Evolutionary conservation across 2,888 invertebrate species (phyloP).

Genomic region (Phania funesta): DNA sequence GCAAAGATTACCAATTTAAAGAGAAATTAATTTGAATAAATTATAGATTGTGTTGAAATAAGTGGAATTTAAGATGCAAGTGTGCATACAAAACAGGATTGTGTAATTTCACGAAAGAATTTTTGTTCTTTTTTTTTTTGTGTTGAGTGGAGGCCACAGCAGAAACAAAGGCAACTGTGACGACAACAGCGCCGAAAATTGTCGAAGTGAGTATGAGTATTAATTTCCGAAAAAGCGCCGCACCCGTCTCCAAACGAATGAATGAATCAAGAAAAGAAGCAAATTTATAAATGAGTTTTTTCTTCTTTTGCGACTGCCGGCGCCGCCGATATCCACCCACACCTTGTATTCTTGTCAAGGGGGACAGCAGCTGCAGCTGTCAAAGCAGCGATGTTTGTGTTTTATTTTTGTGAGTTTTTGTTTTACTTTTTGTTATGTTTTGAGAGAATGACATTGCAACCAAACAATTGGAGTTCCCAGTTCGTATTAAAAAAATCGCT

Average conservation of each 20-base stretch:
- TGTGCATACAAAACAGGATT: constrained; percentile 61
- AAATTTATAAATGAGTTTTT: constrained; percentile 53
- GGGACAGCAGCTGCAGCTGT: constrained; percentile 60
- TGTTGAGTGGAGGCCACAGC: constrained; percentile 54
- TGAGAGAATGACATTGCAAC: constrained; percentile 68
- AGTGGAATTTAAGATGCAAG: constrained; percentile 40
- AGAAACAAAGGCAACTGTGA: constrained; percentile 62
- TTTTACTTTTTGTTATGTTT: no score
- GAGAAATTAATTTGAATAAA: background rate
- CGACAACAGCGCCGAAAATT: constrained; percentile 57
- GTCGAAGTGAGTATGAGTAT: constrained; percentile 55
- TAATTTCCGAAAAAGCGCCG: constrained; percentile 51
- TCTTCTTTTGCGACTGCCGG: constrained; percentile 53
- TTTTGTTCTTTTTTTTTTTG: constrained; percentile 46
- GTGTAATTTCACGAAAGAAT: constrained; percentile 61
- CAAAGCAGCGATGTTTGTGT: constrained; percentile 18
- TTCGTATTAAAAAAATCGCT: constrained; percentile 12
- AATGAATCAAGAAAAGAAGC: constrained; percentile 37
- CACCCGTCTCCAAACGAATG: constrained; percentile 50
- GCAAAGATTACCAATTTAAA: background rate
- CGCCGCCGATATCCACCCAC: constrained; percentile 64
- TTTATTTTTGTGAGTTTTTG: constrained; percentile 46
- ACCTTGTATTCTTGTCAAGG: constrained; percentile 60
- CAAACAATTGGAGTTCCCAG: constrained; percentile 41
- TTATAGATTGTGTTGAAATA: constrained; percentile 10